A percentile compares a stretch with the other conserved stretches of the same genome.
phyloP scores from a whole-genome alignment of 2,888 invertebrate genomes.

The Phlogophora meticulosa region DNA sequence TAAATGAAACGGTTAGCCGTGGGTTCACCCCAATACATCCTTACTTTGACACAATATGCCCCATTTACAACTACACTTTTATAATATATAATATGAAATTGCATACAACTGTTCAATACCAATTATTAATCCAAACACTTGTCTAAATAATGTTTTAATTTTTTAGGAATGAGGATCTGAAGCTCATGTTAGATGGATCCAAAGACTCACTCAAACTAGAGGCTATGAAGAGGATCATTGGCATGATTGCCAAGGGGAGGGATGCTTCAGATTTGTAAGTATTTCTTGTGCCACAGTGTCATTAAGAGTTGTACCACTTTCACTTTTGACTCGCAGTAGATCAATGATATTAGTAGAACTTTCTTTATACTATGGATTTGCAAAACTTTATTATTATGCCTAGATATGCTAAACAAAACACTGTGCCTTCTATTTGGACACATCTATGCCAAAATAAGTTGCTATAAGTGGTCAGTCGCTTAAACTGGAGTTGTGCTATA shows the following conservation, averaged over 20 bases:
- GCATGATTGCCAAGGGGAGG: constrained; percentile 99
- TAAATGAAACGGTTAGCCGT: neutral
- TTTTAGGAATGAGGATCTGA: constrained; percentile 97
- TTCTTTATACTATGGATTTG: neutral
- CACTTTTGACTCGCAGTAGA: neutral
- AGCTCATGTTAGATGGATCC: constrained; percentile 99
- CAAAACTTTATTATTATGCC: neutral
- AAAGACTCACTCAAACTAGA: constrained; percentile 99
- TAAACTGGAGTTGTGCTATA: too few relatives aligned
- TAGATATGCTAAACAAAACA: too few relatives aligned
- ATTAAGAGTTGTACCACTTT: neutral
- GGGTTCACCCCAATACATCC: neutral
- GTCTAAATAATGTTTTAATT: neutral
- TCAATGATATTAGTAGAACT: neutral
- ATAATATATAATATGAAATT: neutral
- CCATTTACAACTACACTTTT: neutral
- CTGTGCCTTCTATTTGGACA: too few relatives aligned
- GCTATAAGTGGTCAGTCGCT: too few relatives aligned
- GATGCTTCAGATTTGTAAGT: constrained; percentile 98
- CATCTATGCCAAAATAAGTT: too few relatives aligned
- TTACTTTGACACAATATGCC: too few relatives aligned
- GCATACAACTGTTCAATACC: neutral
- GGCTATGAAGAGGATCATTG: constrained; percentile 99
- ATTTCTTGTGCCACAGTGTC: neutral
- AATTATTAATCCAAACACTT: too few relatives aligned